A percentile compares a stretch with the other conserved stretches of the same genome.
These are phyloP conservation scores for Oryzias javanicus DNA, from an alignment of 2,113 vertebrate genomes.

Conservation along the genomic window DNA sequence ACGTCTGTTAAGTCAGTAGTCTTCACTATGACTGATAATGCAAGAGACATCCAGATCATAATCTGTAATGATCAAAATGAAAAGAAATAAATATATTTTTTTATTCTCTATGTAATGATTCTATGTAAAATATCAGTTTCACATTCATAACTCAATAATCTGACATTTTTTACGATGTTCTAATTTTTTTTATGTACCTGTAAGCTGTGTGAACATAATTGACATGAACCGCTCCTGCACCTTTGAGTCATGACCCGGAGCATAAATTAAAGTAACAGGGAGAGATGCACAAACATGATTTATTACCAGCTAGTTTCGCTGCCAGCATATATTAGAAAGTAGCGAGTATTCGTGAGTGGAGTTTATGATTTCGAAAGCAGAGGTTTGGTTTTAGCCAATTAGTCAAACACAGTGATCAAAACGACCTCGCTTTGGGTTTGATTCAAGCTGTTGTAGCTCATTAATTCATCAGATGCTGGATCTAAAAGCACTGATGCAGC, in stretches of 20 bases:
- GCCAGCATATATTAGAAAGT: constrained; percentile 15
- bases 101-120: too few relatives aligned
- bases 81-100: too few relatives aligned
- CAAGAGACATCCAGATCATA: too few relatives aligned
- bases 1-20: too few relatives aligned
- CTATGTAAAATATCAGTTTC: too few relatives aligned
- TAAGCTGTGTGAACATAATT: constrained; percentile 33
- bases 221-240: constrained; percentile 37
- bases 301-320: constrained; percentile 16
- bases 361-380: constrained; percentile 37
- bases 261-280: constrained; percentile 19
- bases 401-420: constrained; percentile 18
- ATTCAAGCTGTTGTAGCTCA: constrained; percentile 8
- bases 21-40: too few relatives aligned
- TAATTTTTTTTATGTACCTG: constrained; percentile 1
- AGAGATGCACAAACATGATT: constrained; percentile 17
- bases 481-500: constrained; percentile 34
- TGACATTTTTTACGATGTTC: too few relatives aligned
- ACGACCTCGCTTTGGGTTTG: constrained; percentile 5
- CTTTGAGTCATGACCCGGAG: constrained; percentile 29
- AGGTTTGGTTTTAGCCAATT: constrained; percentile 27
- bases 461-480: constrained; percentile 32
- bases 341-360: constrained; percentile 19
- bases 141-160: too few relatives aligned
- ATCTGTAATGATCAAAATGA: too few relatives aligned